Percentiles rank a stretch among this genome's conserved stretches.
These are phyloP conservation scores for Miichthys miiuy DNA, from an alignment of 2,797 vertebrate species.

Conservation along the genomic window DNA sequence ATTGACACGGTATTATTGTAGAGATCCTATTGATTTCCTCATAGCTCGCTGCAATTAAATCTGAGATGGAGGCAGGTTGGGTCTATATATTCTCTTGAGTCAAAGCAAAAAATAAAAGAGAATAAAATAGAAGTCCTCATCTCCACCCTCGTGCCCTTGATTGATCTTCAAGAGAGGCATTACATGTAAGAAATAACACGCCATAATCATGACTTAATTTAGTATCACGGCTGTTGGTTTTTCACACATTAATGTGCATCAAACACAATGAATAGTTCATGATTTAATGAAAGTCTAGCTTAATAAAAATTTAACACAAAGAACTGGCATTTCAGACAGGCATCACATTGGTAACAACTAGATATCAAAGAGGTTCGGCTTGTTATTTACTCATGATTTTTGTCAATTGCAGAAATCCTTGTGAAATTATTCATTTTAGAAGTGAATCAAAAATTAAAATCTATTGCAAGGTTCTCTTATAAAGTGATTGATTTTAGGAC, in stretches of 20 bases:
- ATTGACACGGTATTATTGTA: constrained; percentile 26
- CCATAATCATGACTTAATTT: constrained; percentile 12
- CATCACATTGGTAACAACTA: constrained; percentile 3
- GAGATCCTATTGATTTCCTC: background rate
- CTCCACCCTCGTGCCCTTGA: background rate
- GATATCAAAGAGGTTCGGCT: constrained; percentile 14
- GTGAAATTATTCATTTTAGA: constrained; percentile 42
- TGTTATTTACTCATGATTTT: background rate
- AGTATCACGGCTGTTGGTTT: constrained; percentile 8
- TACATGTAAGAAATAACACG: background rate
- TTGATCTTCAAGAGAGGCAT: background rate
- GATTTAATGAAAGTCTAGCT: constrained; percentile 24
- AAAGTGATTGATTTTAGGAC: constrained; percentile 16
- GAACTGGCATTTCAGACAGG: constrained; percentile 1
- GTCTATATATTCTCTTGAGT: background rate
- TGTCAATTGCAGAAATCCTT: constrained; percentile 45
- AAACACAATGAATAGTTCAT: constrained; percentile 28
- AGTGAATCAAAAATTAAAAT: constrained; percentile 31
- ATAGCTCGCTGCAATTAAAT: constrained; percentile 26
- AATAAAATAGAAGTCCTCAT: constrained; percentile 10
- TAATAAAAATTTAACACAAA: background rate
- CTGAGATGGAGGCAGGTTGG: background rate
- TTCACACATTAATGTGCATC: constrained; percentile 3
- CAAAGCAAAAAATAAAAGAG: constrained; percentile 23
- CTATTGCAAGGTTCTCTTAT: constrained; percentile 23